Evolutionary conservation across 2,113 vertebrate genomes (phyloP), one percentile per base, ranked within the genome.

Genomic region (Dryoscopus gambensis): DNA sequence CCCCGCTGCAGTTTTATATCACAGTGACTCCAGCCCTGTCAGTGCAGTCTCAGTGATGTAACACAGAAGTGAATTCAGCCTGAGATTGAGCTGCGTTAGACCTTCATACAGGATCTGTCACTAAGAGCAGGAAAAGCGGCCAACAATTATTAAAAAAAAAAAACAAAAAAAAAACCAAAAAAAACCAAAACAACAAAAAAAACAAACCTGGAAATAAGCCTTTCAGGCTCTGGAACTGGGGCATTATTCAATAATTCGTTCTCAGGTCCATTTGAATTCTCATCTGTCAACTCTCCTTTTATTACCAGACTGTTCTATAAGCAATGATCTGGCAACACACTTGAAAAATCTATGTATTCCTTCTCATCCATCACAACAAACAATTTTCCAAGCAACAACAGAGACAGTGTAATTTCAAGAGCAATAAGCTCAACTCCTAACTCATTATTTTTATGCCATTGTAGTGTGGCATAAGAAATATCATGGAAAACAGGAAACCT

Each of bases 281-380:
- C 69, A 75, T 89, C 93, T 94, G 83, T 93, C 92, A 96, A 50
- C 44, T 39, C 71, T 93, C 85, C 60, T 87, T 96, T 96, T 95
- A 96, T 90, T 93, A 95, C 90, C 87, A 95, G 80, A 90, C 89
- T 89, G 90, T 94, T 92, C 93, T 90, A 90, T 90, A 96, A 92
- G 80, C 94, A 95, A 81, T 84, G 82, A 96, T 89, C 88, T 95
- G 76, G 95, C 93, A 93, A 91, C 52, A 89, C 53, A 71, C 53
- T 90, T 92, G 92, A 96, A 94, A 96, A 96, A 96, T 88, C 68
- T 85, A n/a, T 44, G 73, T 86, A 88, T 90, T 95, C 86, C 25
- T 89, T 74, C 83, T 90, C 90, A 95, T 96, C 69, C 86, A 89
- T 96, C 95, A 96, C 85, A 84, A 81, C 83, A 96, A 94, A 92